phyloP scores from a whole-genome alignment of 2,797 vertebrate genomes.

The Crenichthys baileyi region DNA sequence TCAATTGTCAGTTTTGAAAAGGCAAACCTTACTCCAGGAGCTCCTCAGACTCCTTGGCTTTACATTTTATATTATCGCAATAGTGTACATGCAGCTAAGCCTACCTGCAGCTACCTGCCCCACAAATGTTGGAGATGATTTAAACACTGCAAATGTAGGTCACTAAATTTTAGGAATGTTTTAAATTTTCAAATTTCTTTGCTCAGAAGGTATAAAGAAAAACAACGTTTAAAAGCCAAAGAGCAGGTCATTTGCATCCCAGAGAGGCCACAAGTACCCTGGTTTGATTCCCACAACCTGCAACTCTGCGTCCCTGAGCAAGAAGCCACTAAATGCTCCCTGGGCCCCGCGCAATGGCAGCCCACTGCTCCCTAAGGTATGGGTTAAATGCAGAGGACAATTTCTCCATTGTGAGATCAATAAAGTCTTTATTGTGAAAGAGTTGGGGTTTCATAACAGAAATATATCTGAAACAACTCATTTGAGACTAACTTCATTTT shows the following conservation, averaged over 20 bases:
- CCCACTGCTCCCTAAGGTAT: too few relatives aligned
- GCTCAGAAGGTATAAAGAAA: neutral
- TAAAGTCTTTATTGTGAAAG: neutral
- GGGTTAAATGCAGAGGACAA: too few relatives aligned
- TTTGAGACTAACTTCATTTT: neutral
- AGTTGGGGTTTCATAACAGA: neutral
- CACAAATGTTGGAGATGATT: neutral
- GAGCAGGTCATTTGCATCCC: too few relatives aligned
- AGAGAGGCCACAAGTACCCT: too few relatives aligned
- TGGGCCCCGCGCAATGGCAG: too few relatives aligned
- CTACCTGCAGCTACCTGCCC: neutral
- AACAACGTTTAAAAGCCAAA: too few relatives aligned
- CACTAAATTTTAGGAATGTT: too few relatives aligned
- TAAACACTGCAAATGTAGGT: neutral
- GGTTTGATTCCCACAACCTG: too few relatives aligned
- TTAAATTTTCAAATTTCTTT: neutral
- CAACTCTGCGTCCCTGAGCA: too few relatives aligned
- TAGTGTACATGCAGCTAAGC: neutral
- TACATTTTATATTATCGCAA: neutral
- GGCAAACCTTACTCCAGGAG: neutral
- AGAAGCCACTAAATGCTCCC: too few relatives aligned
- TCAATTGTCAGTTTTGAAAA: neutral
- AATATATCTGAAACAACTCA: neutral
- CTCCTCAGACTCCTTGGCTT: neutral
- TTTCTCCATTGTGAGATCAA: too few relatives aligned